Conservation (phyloP, 2,888 invertebrate genomes). For the Syritta pipiens region DNA sequence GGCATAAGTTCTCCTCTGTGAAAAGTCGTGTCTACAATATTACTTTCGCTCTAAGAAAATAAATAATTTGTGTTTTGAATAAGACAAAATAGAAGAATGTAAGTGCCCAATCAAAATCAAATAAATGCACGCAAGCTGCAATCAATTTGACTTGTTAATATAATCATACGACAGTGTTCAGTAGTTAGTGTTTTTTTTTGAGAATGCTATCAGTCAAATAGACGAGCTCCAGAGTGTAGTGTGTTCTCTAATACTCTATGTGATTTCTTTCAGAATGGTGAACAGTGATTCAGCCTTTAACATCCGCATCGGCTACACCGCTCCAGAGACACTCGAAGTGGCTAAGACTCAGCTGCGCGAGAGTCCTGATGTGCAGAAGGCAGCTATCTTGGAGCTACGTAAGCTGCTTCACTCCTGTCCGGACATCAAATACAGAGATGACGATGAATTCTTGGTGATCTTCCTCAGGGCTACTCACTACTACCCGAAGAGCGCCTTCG, state of each 20-base stretch:
- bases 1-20: slow-evolving; percentile 44
- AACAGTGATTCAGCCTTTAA: slow-evolving; percentile 80
- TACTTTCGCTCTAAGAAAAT: not conserved
- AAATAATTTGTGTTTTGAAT: slow-evolving; percentile 6
- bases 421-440: slow-evolving; percentile 85
- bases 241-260: not conserved
- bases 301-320: slow-evolving; percentile 82
- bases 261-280: slow-evolving; percentile 73
- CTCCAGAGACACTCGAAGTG: slow-evolving; percentile 81
- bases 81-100: slow-evolving; percentile 35
- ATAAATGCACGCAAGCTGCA: slow-evolving; percentile 35
- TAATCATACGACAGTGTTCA: too few relatives aligned
- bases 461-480: slow-evolving; percentile 91
- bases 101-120: slow-evolving; percentile 37
- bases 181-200: not conserved
- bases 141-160: slow-evolving; percentile 19
- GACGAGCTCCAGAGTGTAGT: not conserved
- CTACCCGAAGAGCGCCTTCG: slow-evolving; percentile 89
- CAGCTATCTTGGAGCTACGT: slow-evolving; percentile 82
- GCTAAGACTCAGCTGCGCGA: slow-evolving; percentile 85
- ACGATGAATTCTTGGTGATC: slow-evolving; percentile 88
- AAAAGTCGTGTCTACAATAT: slow-evolving; percentile 37
- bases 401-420: slow-evolving; percentile 85
- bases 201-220: slow-evolving; percentile 7
- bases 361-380: slow-evolving; percentile 85